Base-by-base conservation (phyloP, 2,888 invertebrate species). In the Ormyrus labotus region DNA sequence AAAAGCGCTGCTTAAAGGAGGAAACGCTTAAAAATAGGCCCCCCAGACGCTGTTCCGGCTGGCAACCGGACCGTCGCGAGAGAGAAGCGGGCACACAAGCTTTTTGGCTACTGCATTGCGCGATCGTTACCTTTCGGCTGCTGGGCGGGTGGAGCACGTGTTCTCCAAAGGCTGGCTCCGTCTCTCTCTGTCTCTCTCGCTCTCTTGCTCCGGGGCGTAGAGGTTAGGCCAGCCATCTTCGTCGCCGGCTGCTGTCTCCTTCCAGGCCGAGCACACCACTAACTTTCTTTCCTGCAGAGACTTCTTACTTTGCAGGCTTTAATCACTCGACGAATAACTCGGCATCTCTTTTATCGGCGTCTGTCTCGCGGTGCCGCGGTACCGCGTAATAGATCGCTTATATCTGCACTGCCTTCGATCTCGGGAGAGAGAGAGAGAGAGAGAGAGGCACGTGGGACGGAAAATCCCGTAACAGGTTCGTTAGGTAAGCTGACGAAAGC, bases 41-140 rank as follows among this genome's bases (percentile, higher is more conserved):
- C 58, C 11, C 48, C 10, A 51, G 57, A 34, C 34, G 34, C 34
- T 34, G 34, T 34, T 4, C 34, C 34, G 34, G 34, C 34, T 34
- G 34, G 34, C 34, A 34, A 34, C 34, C 34, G 34, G 34, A 34
- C 34, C 34, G 34, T 34, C 34, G 34, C 34, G 34, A 34, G 34
- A 34, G 34, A 34, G 34, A 34, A 34, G 34, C 34, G 34, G 34
- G 34, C 34, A 4, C 34, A 1, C 34, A 34, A 34, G 34, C 34
- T 34, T 34, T 34, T 34, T 34, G 3, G 34, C 34, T 34, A 34
- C 34, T 34, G 34, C 34, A 34, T 34, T 53, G 13, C 73, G 48
- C 8, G 57, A 58, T 48, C 70, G 55, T 65, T 73, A 73, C 73
- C 73, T 71, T 71, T 19, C 57, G n/a, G 13, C 34, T 34, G 13